Conservation (phyloP, 2,888 invertebrate genomes). For the Machimus rusticus region DNA sequence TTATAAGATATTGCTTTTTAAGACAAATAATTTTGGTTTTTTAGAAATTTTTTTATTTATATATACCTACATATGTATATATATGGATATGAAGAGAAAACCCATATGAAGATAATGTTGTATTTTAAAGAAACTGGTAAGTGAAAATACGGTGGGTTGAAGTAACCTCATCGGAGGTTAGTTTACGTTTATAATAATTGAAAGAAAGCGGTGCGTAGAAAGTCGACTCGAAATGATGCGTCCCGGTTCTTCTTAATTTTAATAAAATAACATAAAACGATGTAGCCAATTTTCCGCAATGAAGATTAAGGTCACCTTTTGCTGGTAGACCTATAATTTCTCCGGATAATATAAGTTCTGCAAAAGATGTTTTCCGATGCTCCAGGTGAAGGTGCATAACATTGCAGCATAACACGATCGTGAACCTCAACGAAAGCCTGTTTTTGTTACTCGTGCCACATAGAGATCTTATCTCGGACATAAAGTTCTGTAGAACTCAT, state of each 20-base stretch:
- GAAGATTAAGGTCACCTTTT: not conserved
- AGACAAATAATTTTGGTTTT: not conserved
- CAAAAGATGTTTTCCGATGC: not conserved
- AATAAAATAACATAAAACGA: not conserved
- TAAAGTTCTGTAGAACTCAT: not conserved
- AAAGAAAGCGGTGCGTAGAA: not conserved
- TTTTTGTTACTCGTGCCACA: not conserved
- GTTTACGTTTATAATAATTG: not conserved
- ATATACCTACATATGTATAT: no score
- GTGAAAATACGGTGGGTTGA: not conserved
- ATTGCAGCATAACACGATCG: not conserved
- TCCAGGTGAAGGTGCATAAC: not conserved
- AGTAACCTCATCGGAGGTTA: not conserved
- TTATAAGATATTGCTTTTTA: not conserved
- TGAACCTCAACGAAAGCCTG: not conserved
- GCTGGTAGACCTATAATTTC: not conserved
- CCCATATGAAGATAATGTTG: not conserved
- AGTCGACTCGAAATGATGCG: not conserved
- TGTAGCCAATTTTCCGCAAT: not conserved
- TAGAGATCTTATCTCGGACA: not conserved
- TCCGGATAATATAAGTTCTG: not conserved
- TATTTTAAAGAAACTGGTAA: not conserved
- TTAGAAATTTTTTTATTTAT: not conserved
- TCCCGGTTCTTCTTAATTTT: not conserved
- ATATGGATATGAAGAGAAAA: no score